Base-by-base conservation (phyloP, 2,797 vertebrate species). In the Chromis chromis region DNA sequence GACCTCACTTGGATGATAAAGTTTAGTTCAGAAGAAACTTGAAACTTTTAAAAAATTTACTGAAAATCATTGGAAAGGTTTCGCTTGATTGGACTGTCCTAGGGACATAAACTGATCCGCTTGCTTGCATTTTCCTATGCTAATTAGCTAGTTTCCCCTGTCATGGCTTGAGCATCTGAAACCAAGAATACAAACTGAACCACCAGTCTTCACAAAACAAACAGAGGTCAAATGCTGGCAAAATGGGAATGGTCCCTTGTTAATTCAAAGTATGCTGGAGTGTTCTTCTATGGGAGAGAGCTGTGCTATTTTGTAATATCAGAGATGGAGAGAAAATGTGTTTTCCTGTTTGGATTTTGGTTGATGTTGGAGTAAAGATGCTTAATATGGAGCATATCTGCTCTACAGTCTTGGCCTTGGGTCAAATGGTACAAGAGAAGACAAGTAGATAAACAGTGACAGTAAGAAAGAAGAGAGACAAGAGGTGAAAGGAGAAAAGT, bases 401-500 rank as follows among this genome's bases (percentile, higher is more conserved):
- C 22, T 24, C 4, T 13, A 24, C 3, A 42, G 19, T 13, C 31
- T 2, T 21, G 5, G 19, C 6, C 31, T 2, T 21, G 5, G 4
- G 28, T n/a, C 1, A 21, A 57, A 11, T 49, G n/a, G n/a, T n/a
- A 21, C 46, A 49, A 19, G 25, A 54, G 25, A 31, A 9, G 44
- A 60, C 39, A 40, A 66, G 53, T 17, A 62, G 44, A 60, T 44
- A 33, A 66, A 54, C 28, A 44, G 25, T 49, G 66, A 62, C 57
- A 46, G 36, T 16, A 42, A 40, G 65, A 36, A 55, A 56, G 44
- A 56, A 21, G 70, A 25, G 13, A 48, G 44, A 21, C 66, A 55
- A 27, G 39, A 49, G 54, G 52, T 6, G 58, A 79, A 78, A 54
- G n/a, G 68, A 66, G 62, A 52, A 21, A 57, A 73, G 55, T 36